Percentiles rank a stretch among this genome's conserved stretches.
phyloP scores from a whole-genome alignment of 2,113 vertebrate species.

The Erythrolamprus reginae region DNA sequence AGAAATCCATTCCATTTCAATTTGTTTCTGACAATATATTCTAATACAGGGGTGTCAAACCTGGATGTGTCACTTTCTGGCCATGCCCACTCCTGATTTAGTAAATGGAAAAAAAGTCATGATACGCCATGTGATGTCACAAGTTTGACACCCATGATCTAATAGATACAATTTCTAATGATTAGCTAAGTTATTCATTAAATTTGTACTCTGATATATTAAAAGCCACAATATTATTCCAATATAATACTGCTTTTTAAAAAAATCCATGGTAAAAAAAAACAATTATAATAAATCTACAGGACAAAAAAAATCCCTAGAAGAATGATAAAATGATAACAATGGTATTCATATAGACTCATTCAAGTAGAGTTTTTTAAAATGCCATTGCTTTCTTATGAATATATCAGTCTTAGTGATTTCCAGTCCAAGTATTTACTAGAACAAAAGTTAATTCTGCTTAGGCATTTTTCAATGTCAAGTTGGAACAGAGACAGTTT shows the following conservation, averaged over 20 bases:
- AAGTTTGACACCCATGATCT: too few relatives aligned
- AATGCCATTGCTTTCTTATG: background rate
- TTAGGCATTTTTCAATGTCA: background rate
- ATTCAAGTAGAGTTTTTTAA: background rate
- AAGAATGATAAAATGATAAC: background rate
- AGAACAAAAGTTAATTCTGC: background rate
- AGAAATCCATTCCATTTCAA: conserved; percentile 3
- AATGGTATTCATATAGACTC: background rate
- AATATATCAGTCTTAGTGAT: background rate
- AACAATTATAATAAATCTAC: background rate
- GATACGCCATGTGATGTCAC: too few relatives aligned
- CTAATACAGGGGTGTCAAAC: background rate
- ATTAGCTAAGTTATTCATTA: background rate
- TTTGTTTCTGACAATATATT: background rate
- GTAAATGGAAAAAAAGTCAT: too few relatives aligned
- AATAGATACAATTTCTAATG: background rate
- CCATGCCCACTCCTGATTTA: too few relatives aligned
- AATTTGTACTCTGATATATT: background rate
- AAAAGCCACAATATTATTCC: background rate
- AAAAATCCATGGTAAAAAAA: background rate
- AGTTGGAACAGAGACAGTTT: background rate
- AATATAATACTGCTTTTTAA: background rate
- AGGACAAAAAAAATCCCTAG: background rate
- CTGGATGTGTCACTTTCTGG: rapidly evolving
- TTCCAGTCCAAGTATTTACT: background rate